Conservation (phyloP, 2,113 vertebrate genomes). For the Odontophorus gujanensis region DNA sequence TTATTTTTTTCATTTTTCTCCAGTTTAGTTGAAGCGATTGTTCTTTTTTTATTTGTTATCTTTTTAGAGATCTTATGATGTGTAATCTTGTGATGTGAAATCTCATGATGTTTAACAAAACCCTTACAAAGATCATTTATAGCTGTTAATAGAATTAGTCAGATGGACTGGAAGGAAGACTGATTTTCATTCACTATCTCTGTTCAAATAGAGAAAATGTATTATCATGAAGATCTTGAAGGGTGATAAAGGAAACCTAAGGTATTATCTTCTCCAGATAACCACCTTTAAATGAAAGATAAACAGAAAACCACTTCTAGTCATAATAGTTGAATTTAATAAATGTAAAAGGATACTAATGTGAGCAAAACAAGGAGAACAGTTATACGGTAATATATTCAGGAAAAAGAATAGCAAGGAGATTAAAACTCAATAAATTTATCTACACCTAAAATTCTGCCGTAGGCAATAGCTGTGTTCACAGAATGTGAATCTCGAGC, state of each 20-base stretch:
- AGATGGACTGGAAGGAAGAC: background rate
- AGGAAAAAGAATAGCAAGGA: background rate
- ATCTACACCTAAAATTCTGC: background rate
- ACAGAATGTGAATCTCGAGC: background rate
- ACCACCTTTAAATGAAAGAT: background rate
- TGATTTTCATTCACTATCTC: background rate
- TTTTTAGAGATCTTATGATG: background rate
- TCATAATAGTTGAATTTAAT: background rate
- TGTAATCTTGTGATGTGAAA: background rate
- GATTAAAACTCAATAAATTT: background rate
- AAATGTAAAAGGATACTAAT: background rate
- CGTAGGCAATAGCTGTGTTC: background rate
- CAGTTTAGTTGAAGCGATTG: background rate
- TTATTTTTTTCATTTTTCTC: background rate
- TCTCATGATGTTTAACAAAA: background rate
- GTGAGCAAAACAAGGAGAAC: background rate
- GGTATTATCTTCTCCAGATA: accelerated
- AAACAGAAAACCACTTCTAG: background rate
- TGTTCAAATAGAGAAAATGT: background rate
- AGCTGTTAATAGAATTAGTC: background rate
- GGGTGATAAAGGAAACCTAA: background rate
- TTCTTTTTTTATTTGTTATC: background rate
- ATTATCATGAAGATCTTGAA: background rate
- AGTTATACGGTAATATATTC: background rate
- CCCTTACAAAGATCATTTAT: background rate